Percentiles rank a stretch among this genome's conserved stretches.
Evolutionary conservation across 2,888 invertebrate genomes (phyloP).

Genomic region (Plusia festucae): DNA sequence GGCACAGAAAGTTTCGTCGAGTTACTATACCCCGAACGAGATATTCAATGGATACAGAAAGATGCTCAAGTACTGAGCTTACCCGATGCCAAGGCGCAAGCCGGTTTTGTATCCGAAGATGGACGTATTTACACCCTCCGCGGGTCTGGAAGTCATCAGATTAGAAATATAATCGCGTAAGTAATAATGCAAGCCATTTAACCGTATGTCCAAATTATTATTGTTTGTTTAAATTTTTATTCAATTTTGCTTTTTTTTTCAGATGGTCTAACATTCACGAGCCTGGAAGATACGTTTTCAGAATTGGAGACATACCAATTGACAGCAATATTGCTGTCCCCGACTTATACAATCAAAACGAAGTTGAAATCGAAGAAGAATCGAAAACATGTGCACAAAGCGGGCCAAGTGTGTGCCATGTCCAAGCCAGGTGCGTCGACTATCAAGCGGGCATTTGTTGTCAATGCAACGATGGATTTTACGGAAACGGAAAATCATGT

Average conservation of each 20-base stretch:
- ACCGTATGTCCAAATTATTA: background rate
- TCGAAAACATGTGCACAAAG: constrained; percentile 90
- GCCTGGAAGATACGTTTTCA: constrained; percentile 96
- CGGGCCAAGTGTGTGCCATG: constrained; percentile 93
- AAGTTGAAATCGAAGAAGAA: constrained; percentile 82
- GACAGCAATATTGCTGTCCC: constrained; percentile 92
- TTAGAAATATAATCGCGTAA: constrained; percentile 94
- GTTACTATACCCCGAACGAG: constrained; percentile 95
- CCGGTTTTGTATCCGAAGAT: constrained; percentile 96
- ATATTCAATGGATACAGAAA: constrained; percentile 97
- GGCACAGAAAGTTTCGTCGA: constrained; percentile 95
- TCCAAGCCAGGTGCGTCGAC: constrained; percentile 95
- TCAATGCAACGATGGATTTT: constrained; percentile 94
- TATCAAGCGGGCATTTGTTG: constrained; percentile 97
- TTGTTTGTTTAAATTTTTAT: background rate
- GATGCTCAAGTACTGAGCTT: constrained; percentile 93
- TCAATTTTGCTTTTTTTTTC: constrained; percentile 59
- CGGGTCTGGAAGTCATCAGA: constrained; percentile 97
- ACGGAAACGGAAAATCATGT: constrained; percentile 98
- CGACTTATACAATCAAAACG: constrained; percentile 87
- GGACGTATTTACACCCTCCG: constrained; percentile 93
- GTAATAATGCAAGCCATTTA: constrained; percentile 42
- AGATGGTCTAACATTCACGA: constrained; percentile 96
- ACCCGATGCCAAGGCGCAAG: constrained; percentile 97
- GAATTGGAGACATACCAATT: constrained; percentile 92